A percentile compares a stretch with the other conserved stretches of the same genome.
Evolutionary conservation across 2,797 vertebrate genomes (phyloP).

Genomic region (Coregonus suidteri): DNA sequence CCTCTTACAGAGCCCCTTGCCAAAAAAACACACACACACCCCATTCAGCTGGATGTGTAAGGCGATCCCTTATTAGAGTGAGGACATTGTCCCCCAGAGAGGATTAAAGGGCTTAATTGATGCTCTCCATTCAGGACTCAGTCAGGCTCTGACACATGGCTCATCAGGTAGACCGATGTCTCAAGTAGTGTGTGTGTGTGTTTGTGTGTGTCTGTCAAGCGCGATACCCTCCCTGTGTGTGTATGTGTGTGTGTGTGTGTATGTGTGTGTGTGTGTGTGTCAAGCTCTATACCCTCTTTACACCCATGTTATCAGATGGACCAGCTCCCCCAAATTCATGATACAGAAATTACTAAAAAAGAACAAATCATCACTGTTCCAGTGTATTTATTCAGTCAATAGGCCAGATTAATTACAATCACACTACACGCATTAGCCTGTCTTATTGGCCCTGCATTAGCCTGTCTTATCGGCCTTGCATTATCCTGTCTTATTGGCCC

Average conservation of each 20-base stretch:
- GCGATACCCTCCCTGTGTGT: background rate
- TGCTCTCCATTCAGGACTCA: conserved; percentile 76
- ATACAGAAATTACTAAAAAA: background rate
- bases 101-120: conserved; percentile 80
- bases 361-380: conserved; percentile 37
- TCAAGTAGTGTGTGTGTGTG: conserved; percentile 52
- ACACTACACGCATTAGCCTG: conserved; percentile 39
- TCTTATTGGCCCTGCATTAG: no score
- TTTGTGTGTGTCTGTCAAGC: background rate
- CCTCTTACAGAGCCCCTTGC: no score
- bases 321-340: conserved; percentile 22
- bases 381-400: conserved; percentile 71
- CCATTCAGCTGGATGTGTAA: conserved; percentile 60
- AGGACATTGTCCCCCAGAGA: conserved; percentile 75
- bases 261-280: background rate
- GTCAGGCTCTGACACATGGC: conserved; percentile 69
- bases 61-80: conserved; percentile 76
- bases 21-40: no score
- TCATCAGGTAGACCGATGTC: conserved; percentile 78
- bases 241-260: background rate
- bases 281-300: background rate
- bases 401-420: conserved; percentile 74
- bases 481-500: no score
- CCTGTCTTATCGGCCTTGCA: no score
- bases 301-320: conserved; percentile 72